phyloP scores from a whole-genome alignment of 2,888 invertebrate species.

The Colostygia pectinataria region DNA sequence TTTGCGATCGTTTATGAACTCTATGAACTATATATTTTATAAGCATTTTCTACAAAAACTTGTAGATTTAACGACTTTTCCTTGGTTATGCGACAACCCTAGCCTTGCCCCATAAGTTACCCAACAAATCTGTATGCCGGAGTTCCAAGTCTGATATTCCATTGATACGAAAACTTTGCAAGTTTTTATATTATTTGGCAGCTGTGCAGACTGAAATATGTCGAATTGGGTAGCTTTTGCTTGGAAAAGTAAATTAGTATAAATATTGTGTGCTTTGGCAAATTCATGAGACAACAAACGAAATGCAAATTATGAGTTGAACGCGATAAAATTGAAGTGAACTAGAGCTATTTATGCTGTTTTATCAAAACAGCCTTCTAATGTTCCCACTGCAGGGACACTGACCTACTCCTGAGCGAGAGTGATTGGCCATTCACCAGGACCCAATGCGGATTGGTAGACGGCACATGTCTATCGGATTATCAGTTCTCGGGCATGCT shows the following conservation, averaged over 20 bases:
- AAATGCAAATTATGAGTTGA: background rate
- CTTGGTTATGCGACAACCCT: slow-evolving; percentile 10
- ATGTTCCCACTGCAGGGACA: too few species aligned
- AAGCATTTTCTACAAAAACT: too few species aligned
- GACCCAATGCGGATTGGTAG: too few species aligned
- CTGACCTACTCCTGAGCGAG: too few species aligned
- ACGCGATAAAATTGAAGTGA: too few species aligned
- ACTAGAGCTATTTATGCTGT: too few species aligned
- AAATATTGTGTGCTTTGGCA: slow-evolving; percentile 4
- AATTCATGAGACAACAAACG: background rate
- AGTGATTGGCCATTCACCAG: too few species aligned
- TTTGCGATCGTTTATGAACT: too few species aligned
- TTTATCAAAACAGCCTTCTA: too few species aligned
- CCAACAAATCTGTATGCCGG: slow-evolving; percentile 33
- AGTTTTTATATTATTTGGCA: slow-evolving; percentile 37
- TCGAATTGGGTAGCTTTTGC: slow-evolving; percentile 8
- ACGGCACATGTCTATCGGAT: too few species aligned
- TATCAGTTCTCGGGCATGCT: too few species aligned
- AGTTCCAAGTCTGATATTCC: slow-evolving; percentile 30
- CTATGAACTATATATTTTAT: too few species aligned
- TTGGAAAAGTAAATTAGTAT: slow-evolving; percentile 14
- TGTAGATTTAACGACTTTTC: background rate
- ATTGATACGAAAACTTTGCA: slow-evolving; percentile 36
- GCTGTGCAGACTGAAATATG: slow-evolving; percentile 21
- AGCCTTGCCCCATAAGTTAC: slow-evolving; percentile 27